Percentiles rank a stretch among this genome's conserved stretches.
Conservation (phyloP, 2,113 vertebrate genomes). For the Hemicordylus capensis region DNA sequence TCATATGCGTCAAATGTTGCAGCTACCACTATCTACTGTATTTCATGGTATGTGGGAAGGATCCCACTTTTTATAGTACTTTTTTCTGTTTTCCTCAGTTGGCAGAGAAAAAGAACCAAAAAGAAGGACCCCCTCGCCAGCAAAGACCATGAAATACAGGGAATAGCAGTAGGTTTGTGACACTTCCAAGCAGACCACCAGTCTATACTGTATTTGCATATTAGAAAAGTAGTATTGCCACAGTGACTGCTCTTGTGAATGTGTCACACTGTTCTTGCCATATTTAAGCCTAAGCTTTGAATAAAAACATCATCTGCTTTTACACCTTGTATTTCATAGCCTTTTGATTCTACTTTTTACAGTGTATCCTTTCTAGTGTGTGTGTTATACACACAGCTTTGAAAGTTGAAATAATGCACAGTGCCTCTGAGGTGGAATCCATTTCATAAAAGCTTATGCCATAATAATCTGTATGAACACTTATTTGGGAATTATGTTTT, state of each 20-base stretch:
- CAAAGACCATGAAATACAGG: not conserved
- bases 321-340: not conserved
- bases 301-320: not conserved
- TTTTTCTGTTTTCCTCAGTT: too few species aligned
- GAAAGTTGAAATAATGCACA: not conserved
- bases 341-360: not conserved
- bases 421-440: not conserved
- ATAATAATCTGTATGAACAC: too few species aligned
- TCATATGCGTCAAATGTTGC: too few species aligned
- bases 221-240: not conserved
- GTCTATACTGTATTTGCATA: not conserved
- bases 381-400: not conserved
- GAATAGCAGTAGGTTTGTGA: not conserved
- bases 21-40: too few species aligned
- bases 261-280: not conserved
- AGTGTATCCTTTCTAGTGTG: too few species aligned
- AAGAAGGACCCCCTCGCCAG: too few species aligned
- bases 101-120: too few species aligned
- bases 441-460: not conserved
- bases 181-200: not conserved
- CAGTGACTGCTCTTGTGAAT: not conserved
- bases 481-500: too few species aligned
- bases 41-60: too few species aligned
- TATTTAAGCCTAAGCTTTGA: too few species aligned
- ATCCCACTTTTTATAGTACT: too few species aligned